Evolutionary conservation across 2,888 invertebrate genomes (phyloP).

Genomic region (Dryocosmus kuriphilus): DNA sequence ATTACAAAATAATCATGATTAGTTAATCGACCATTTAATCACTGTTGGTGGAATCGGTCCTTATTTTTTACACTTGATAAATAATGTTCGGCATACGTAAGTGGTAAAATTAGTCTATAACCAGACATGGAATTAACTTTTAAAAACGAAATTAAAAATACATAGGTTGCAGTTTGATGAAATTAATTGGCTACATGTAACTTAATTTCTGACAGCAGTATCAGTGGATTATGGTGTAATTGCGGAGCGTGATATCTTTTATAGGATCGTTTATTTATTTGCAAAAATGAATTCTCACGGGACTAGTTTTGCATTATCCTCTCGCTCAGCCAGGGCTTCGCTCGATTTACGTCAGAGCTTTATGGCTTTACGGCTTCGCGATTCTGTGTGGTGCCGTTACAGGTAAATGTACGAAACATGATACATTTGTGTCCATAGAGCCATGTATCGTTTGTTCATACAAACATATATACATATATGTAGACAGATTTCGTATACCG

Average conservation of each 20-base stretch:
- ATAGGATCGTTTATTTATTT: constrained; percentile 29
- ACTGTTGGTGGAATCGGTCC: no score
- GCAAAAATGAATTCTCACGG: constrained; percentile 35
- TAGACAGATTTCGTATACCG: constrained; percentile 49
- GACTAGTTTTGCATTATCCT: constrained; percentile 34
- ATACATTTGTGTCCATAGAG: constrained; percentile 41
- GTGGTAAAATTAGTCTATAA: no score
- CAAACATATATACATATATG: constrained; percentile 43
- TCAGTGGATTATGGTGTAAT: neutral
- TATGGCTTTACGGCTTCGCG: constrained; percentile 35
- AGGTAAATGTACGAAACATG: constrained; percentile 47
- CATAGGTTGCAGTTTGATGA: no score
- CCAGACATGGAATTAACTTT: no score
- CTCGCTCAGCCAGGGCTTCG: constrained; percentile 24
- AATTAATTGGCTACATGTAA: no score
- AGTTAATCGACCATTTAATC: no score
- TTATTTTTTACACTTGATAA: no score
- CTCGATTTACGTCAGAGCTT: constrained; percentile 39
- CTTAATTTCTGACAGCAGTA: neutral
- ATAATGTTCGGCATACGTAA: no score
- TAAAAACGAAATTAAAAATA: no score
- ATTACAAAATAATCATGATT: no score
- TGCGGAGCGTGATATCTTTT: constrained; percentile 10
- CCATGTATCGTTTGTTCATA: constrained; percentile 42
- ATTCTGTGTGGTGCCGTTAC: constrained; percentile 43